Evolutionary conservation across 2,888 invertebrate species (phyloP), one percentile per base, ranked within the genome.

Genomic region (Anorthoa munda): DNA sequence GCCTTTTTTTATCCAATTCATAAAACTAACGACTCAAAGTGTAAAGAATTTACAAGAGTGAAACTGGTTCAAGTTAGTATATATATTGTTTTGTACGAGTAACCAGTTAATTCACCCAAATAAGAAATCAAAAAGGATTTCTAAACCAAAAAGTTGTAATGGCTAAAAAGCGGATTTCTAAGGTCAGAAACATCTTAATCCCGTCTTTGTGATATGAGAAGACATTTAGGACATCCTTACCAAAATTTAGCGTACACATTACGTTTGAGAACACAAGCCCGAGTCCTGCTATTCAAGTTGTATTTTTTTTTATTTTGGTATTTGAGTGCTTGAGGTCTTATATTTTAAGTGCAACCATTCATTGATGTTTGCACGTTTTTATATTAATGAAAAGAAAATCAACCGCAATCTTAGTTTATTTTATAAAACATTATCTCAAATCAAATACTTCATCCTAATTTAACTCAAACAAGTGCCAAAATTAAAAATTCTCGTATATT

Each of bases 111-210:
- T 53, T 39, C 3, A 12, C 7, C 18, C 39, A 48, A 53, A 48
- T 78, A 78, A 60, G 31, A 39, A n/a, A 50, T 45, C 1, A 7
- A 9, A 39, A 39, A 39, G 39, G 39, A 9, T 39, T 9, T 39
- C 9, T 7, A 39, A 39, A 39, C 39, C 39, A 39, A 39, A 39
- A 39, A 39, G 39, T 18, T 48, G 51, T 26, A 59, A 71, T 78
- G 0, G 39, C 39, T 0, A 26, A 79, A 69, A 56, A 45, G 23
- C 23, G 4, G 3, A 46, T 4, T 39, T 48, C 21, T 51, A 9
- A 51, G 51, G n/a, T 51, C 69, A 51, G 15, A 51, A 58, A 77
- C 46, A 56, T 26, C 15, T 31, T 77, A 31, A 50, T 51, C 5
- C 4, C 9, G 46, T 60, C 50, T 23, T 51, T 31, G 55, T 15